A percentile compares a stretch with the other conserved stretches of the same genome.
Evolutionary conservation across 1,140 invertebrate species (phyloP).

Genomic region (Dreissena rostriformis): DNA sequence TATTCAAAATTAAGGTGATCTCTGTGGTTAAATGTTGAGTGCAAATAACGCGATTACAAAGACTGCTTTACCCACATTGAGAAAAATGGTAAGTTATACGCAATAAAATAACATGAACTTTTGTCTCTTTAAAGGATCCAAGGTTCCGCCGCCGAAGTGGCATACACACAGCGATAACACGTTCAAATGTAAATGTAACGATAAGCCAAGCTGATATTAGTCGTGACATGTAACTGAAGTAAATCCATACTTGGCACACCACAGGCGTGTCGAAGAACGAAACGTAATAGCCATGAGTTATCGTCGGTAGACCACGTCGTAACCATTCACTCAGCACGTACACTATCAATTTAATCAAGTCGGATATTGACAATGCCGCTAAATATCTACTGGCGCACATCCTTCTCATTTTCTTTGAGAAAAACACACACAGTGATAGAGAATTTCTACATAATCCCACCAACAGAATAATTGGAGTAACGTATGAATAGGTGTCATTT

Average conservation of each 20-base stretch:
- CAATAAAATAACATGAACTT: constrained; percentile 65
- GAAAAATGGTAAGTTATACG: constrained; percentile 67
- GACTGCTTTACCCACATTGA: constrained; percentile 63
- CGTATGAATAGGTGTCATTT: not conserved
- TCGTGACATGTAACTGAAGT: constrained; percentile 69
- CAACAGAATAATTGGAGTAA: constrained; percentile 59
- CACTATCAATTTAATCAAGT: constrained; percentile 59
- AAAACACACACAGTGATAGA: constrained; percentile 71
- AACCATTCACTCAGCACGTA: constrained; percentile 70
- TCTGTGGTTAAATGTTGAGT: not conserved
- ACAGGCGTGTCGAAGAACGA: constrained; percentile 58
- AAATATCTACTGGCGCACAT: constrained; percentile 70
- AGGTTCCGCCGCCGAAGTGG: constrained; percentile 57
- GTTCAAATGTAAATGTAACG: constrained; percentile 73
- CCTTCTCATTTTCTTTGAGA: constrained; percentile 67
- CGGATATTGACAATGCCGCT: constrained; percentile 62
- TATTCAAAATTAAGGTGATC: no score
- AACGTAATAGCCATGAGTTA: constrained; percentile 37
- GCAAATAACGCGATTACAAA: constrained; percentile 44
- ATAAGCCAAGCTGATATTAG: constrained; percentile 75
- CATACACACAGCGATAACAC: constrained; percentile 72
- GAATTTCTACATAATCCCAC: constrained; percentile 71
- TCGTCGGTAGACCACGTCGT: constrained; percentile 49
- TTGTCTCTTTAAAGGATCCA: not conserved
- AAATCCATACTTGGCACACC: constrained; percentile 69